Conservation (phyloP, 2,888 invertebrate genomes). For the Vesta saturnalis region DNA sequence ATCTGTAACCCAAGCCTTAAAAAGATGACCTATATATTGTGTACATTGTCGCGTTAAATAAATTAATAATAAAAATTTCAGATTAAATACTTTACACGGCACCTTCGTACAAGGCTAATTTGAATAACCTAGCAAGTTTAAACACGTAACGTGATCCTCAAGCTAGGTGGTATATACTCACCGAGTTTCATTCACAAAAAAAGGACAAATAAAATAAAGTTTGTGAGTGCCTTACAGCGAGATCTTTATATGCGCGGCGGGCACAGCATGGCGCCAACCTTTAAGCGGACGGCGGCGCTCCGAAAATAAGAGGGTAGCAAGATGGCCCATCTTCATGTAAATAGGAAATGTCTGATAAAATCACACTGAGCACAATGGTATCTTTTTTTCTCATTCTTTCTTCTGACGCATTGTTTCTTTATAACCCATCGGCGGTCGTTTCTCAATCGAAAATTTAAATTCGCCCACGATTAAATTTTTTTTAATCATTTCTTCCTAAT, state of each 20-base stretch:
- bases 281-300: slow-evolving; percentile 22
- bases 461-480: slow-evolving; percentile 8
- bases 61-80: too few relatives aligned
- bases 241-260: slow-evolving; percentile 25
- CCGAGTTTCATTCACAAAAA: too few relatives aligned
- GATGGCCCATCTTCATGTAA: slow-evolving; percentile 29
- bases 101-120: too few relatives aligned
- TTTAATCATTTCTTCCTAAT: neutral
- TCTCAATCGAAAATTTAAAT: slow-evolving; percentile 6
- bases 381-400: neutral
- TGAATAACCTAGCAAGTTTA: too few relatives aligned
- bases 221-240: slow-evolving; percentile 17
- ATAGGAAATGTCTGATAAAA: slow-evolving; percentile 20
- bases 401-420: neutral
- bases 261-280: slow-evolving; percentile 34
- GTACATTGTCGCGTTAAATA: too few relatives aligned
- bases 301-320: slow-evolving; percentile 29
- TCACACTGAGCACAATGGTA: slow-evolving; percentile 5
- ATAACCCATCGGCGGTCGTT: neutral
- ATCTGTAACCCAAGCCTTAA: too few relatives aligned
- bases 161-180: too few relatives aligned
- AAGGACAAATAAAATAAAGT: too few relatives aligned
- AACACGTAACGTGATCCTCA: too few relatives aligned
- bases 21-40: too few relatives aligned
- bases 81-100: too few relatives aligned